Percentiles rank a stretch among this genome's conserved stretches.
These are phyloP conservation scores for Alouatta palliata DNA, from an alignment of 2,113 vertebrate genomes.

Conservation along the genomic window DNA sequence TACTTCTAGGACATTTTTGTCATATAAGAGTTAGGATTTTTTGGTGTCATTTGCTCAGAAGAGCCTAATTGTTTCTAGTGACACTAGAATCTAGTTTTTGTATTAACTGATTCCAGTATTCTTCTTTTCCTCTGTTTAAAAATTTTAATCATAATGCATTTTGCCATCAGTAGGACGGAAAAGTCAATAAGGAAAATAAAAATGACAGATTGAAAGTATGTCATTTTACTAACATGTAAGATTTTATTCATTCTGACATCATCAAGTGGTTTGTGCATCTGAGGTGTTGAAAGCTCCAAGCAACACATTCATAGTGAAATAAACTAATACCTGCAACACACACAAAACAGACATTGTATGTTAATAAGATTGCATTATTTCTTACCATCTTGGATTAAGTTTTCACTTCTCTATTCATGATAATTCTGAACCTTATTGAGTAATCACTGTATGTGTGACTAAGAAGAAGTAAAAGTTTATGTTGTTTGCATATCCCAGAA, in stretches of 20 bases:
- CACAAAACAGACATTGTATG: not conserved
- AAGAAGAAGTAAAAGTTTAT: not conserved
- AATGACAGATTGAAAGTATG: not conserved
- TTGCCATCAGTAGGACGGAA: not conserved
- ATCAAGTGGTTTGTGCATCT: not conserved
- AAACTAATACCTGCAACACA: not conserved
- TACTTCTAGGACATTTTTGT: not conserved
- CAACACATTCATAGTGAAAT: not conserved
- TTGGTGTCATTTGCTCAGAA: not conserved
- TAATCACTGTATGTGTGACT: not conserved
- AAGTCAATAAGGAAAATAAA: slow-evolving; percentile 15
- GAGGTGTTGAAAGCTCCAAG: not conserved
- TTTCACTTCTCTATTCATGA: not conserved
- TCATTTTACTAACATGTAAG: slow-evolving; percentile 6
- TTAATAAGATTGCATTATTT: not conserved
- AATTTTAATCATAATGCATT: slow-evolving; percentile 17
- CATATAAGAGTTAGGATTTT: not conserved
- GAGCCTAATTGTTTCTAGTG: not conserved
- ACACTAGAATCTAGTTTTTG: not conserved
- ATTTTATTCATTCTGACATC: slow-evolving; percentile 12
- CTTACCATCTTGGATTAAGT: not conserved
- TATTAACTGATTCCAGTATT: not conserved
- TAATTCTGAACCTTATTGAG: slow-evolving; percentile 9
- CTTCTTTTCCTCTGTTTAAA: not conserved
- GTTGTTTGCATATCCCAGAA: not conserved